Evolutionary conservation across 2,888 invertebrate genomes (phyloP), one percentile per base, ranked within the genome.

Genomic region (Xestobium rufovillosum): DNA sequence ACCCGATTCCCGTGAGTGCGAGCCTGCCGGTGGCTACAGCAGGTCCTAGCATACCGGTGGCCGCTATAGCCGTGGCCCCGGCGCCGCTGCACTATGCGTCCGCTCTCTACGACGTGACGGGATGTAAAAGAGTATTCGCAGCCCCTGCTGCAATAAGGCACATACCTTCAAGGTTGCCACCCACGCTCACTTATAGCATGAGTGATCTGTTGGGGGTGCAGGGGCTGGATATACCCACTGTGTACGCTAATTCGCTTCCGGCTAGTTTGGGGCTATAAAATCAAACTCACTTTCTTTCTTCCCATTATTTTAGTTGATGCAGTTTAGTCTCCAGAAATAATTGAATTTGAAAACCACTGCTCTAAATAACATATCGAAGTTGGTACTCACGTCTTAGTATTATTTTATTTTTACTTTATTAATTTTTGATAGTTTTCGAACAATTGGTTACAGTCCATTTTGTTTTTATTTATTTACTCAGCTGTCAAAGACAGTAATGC

Each of bases 151-250:
- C 66, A 35, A 61, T 60, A 3, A 49, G 61, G 47, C 68, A 70
- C 29, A 58, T 70, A 44, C 62, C 66, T 46, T 68, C 52, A 63
- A 69, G 70, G 64, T 72, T 60, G 59, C 71, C 60, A 55, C 78
- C 67, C 61, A 71, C 75, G 14, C 67, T 78, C 40, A 71, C 76
- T 30, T 82, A 82, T 61, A 78, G 77, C 41, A 73, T 82, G 69
- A 77, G 75, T 58, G 82, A 82, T 58, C 65, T 82, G 47, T 71
- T 88, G 37, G 83, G 83, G 27, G 71, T 81, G 36, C 80, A 77
- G 51, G 75, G 78, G 30, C 68, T 81, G 42, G 80, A 80, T 55
- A 66, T 80, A 56, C 66, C 76, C 42, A 74, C 83, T 9, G 74
- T 86, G 33, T 86, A 86, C 60, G 78, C 84, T 56, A 75, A 78